Evolutionary conservation across 2,113 vertebrate species (phyloP), one percentile per base, ranked within the genome.

Genomic region (Paradoxurus hermaphroditus): DNA sequence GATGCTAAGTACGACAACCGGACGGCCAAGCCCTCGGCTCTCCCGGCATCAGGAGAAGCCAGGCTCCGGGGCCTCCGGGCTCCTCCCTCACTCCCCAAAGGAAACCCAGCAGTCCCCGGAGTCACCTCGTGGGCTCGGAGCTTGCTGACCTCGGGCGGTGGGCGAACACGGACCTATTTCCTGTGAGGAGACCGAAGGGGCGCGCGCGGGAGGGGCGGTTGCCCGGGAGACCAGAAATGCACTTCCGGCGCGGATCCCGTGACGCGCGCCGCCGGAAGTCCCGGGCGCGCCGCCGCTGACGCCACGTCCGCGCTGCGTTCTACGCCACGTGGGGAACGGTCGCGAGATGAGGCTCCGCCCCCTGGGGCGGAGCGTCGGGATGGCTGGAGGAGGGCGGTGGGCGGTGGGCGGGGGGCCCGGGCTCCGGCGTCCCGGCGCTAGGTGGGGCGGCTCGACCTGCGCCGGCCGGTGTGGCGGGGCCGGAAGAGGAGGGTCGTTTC

Each of bases 81-180:
- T 51, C 14, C n/a, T 78, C 93, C 78, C 65, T 91, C 81, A 49
- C 31, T 91, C 56, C 94, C 96, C 62, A 59, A 87, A 92, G 85
- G 59, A 94, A 62, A 87, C 97, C 96, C 91, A 86, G 65, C 36
- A 15, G 63, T 18, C 88, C 97, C 97, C 90, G 3, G n/a, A 94
- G 56, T 98, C 98, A 98, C 98, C 98, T 97, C 88, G 49, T 84
- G 75, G 88, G 84, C 21, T 19, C 63, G 75, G 10, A 15, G 96
- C 77, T 72, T 18, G 63, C 25, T 10, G 96, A 62, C 89, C 87
- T 39, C 53, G 27, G 88, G 82, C 65, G 70, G 77, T 73, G 82
- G 77, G 73, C 34, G n/a, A 83, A 31, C 81, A 29, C 5, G 3
- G 51, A 8, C 29, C 29, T 87, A 91, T 0, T 67, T 91, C 70